Evolutionary conservation across 1,140 invertebrate genomes (phyloP), one percentile per base, ranked within the genome.

Genomic region (Lasaia peninsularis): DNA sequence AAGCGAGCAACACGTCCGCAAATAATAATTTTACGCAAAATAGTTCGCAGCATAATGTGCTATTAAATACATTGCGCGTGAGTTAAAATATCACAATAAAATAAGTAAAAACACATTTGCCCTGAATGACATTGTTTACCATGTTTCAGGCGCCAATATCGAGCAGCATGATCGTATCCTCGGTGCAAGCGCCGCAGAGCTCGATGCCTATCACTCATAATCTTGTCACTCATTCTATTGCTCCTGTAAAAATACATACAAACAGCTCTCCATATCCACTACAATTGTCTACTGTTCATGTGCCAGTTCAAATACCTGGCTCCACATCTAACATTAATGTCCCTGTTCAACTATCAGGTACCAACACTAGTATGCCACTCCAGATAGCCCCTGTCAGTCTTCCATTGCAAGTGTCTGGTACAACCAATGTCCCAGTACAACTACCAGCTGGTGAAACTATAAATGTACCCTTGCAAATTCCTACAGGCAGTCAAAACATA

Each of bases 81-180:
- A 88, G 86, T 86, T 75, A 51, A 63, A 65, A 67, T 71, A 63
- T 64, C 52, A 61, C 56, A 60, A 52, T 59, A 40, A 49, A 57
- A 60, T 62, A 67, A 64, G 64, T 63, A 54, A 55, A 53, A 65
- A 69, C 60, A 65, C 31, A 56, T 67, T 65, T 59, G 73, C 58
- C 65, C 35, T 71, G 58, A 74, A 68, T 77, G 67, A 76, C 69
- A 62, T 73, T 75, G 62, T 71, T 78, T 65, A 67, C 62, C 65
- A 69, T 72, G 60, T 85, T 86, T 71, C 82, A 88, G 83, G 76
- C 86, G 71, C 82, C 83, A 72, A 83, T 76, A 70, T 77, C 86
- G 71, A 86, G 78, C 82, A 85, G 86, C 69, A 86, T 88, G 86
- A 82, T 88, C 68, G 80, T 88, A 65, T 81, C 86, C 60, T 86